Evolutionary conservation across 2,113 vertebrate species (phyloP).

Genomic region (Accipiter cooperii): DNA sequence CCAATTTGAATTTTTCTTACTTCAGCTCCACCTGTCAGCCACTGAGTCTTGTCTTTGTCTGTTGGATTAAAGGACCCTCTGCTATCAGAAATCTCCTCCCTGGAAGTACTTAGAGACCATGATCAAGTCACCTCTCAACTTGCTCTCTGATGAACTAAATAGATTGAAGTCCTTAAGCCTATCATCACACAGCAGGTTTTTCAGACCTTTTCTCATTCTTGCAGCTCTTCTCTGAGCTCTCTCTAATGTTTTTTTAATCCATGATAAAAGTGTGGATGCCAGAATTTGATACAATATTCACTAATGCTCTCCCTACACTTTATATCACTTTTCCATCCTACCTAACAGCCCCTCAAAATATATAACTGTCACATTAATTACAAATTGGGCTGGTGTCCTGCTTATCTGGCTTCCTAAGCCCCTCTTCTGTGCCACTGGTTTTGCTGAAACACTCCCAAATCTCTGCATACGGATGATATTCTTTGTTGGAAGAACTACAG

Average conservation of each 20-base stretch:
- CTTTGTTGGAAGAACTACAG: background rate
- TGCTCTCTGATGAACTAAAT: conserved; percentile 51
- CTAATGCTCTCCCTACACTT: background rate
- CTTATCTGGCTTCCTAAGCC: background rate
- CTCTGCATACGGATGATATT: background rate
- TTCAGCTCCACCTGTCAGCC: conserved; percentile 17
- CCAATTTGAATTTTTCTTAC: background rate
- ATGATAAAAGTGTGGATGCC: conserved; percentile 18
- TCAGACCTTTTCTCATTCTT: conserved; percentile 19
- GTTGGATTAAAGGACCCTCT: conserved; percentile 47
- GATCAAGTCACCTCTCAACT: conserved; percentile 57
- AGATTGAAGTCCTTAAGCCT: conserved; percentile 59
- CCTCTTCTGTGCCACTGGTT: background rate
- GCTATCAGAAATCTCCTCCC: conserved; percentile 54
- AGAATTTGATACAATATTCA: conserved; percentile 4
- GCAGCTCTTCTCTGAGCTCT: conserved; percentile 35
- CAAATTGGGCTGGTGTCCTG: background rate
- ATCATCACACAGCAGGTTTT: conserved; percentile 27
- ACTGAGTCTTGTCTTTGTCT: conserved; percentile 25
- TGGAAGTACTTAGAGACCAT: conserved; percentile 9
- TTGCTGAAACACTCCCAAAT: background rate
- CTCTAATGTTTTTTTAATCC: conserved; percentile 39
- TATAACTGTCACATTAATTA: background rate
- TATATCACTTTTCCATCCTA: background rate
- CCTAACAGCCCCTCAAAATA: background rate